Conservation (phyloP, 2,888 invertebrate species). For the Mycalesis mineus region DNA sequence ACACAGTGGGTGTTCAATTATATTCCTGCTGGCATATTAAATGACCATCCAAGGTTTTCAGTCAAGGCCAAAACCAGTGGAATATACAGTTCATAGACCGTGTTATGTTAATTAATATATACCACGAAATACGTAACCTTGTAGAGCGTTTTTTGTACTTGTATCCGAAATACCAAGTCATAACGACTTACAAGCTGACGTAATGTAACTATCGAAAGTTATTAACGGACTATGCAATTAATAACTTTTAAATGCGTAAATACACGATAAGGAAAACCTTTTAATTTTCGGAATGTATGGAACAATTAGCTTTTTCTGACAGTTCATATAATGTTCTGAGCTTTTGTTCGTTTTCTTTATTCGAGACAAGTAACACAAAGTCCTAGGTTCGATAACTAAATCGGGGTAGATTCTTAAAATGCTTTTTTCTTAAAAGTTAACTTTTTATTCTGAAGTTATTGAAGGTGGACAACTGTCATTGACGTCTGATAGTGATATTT, state of each 20-base stretch:
- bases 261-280: background rate
- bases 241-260: background rate
- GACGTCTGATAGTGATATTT: too few relatives aligned
- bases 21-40: constrained; percentile 4
- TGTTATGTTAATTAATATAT: constrained; percentile 28
- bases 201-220: constrained; percentile 1
- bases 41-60: constrained; percentile 8
- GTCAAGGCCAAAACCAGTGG: constrained; percentile 21
- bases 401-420: too few relatives aligned
- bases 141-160: constrained; percentile 5
- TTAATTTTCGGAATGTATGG: background rate
- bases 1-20: constrained; percentile 4
- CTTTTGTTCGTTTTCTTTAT: too few relatives aligned
- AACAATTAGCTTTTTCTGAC: background rate
- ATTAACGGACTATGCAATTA: background rate
- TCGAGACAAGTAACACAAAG: too few relatives aligned
- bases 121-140: constrained; percentile 24
- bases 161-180: background rate
- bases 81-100: constrained; percentile 16
- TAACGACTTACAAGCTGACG: background rate
- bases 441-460: too few relatives aligned
- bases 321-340: too few relatives aligned
- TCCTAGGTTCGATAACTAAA: too few relatives aligned
- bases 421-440: too few relatives aligned
- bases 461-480: too few relatives aligned